These are phyloP conservation scores for Vespertilio murinus DNA, from an alignment of 2,797 vertebrate species.

Conservation along the genomic window DNA sequence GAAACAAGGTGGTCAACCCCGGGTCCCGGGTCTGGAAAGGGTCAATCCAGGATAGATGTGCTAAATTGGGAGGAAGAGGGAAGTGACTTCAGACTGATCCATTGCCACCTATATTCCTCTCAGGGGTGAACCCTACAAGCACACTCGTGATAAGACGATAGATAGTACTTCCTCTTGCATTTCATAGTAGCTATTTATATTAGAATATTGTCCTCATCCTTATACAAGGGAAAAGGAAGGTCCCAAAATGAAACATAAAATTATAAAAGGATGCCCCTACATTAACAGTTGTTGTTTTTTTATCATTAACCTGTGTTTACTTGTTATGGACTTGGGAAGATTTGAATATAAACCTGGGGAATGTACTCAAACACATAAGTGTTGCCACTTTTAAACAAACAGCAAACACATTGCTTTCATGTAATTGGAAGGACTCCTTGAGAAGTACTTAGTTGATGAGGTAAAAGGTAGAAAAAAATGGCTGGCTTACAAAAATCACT, in stretches of 20 bases:
- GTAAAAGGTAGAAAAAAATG: not conserved
- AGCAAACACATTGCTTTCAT: not conserved
- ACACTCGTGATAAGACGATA: not conserved
- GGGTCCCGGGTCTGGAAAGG: not conserved
- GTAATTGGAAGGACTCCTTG: not conserved
- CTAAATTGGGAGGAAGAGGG: not conserved
- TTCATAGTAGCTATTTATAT: not conserved
- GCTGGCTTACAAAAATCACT: not conserved
- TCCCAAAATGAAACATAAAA: not conserved
- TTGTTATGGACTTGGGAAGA: not conserved
- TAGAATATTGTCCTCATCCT: not conserved
- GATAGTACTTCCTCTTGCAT: not conserved
- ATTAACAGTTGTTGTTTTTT: not conserved
- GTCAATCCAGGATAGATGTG: not conserved
- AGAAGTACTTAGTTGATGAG: constrained; percentile 11
- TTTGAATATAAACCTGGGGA: not conserved
- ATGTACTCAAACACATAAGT: not conserved
- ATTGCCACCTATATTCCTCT: not conserved
- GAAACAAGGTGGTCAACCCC: constrained; percentile 82
- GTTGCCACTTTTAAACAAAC: not conserved
- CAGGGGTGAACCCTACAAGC: not conserved
- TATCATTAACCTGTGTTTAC: not conserved
- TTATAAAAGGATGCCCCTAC: not conserved
- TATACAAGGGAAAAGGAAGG: not conserved
- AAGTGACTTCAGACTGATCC: not conserved